Evolutionary conservation across 1,140 invertebrate genomes (phyloP).

Genomic region (Cylas formicarius): DNA sequence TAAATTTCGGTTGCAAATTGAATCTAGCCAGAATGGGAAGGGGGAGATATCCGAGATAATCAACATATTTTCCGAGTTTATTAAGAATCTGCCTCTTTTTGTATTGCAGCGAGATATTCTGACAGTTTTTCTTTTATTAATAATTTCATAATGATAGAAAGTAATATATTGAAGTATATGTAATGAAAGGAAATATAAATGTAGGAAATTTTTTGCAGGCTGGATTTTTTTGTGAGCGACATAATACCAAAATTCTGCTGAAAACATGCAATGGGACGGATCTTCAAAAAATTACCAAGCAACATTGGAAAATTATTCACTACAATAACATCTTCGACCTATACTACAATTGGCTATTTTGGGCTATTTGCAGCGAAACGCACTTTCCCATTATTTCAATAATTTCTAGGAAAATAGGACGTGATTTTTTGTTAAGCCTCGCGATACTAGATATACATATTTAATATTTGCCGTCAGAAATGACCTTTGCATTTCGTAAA

Average conservation of each 20-base stretch:
- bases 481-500: too few relatives aligned
- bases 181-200: constrained; percentile 1
- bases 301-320: too few relatives aligned
- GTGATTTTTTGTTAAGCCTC: too few relatives aligned
- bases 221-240: not conserved
- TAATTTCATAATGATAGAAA: too few relatives aligned
- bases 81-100: constrained; percentile 1
- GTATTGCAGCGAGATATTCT: not conserved
- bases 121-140: not conserved
- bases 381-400: too few relatives aligned
- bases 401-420: too few relatives aligned
- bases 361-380: too few relatives aligned
- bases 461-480: too few relatives aligned
- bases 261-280: not conserved
- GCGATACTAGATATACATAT: too few relatives aligned
- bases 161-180: not conserved
- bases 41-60: constrained; percentile 2
- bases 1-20: constrained; percentile 32
- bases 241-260: constrained; percentile 2
- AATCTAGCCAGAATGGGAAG: constrained; percentile 10
- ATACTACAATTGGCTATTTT: too few relatives aligned
- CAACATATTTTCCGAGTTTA: constrained; percentile 11
- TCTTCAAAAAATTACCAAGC: too few relatives aligned
- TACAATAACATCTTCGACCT: too few relatives aligned
- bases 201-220: not conserved